Percentiles rank a stretch among this genome's conserved stretches.
These are phyloP conservation scores for Pseudomyrmex gracilis DNA, from an alignment of 1,140 invertebrate species.

Conservation along the genomic window DNA sequence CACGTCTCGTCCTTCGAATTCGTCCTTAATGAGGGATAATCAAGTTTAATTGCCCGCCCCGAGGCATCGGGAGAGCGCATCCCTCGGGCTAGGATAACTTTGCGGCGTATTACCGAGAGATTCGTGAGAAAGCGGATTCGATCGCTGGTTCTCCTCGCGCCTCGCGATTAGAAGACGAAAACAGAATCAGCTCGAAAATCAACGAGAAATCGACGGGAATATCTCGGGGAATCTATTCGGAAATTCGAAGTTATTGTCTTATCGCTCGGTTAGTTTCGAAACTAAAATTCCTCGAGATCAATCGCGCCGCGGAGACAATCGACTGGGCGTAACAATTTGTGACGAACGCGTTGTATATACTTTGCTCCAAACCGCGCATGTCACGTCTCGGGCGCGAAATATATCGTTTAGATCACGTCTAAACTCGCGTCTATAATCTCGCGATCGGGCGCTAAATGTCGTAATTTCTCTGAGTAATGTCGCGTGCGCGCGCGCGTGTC, in stretches of 20 bases:
- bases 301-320: neutral
- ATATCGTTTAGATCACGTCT: neutral
- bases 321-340: neutral
- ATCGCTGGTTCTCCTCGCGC: conserved; percentile 27
- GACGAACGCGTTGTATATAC: neutral
- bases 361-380: conserved; percentile 29
- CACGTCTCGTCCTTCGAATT: conserved; percentile 75
- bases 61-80: conserved; percentile 67
- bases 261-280: neutral
- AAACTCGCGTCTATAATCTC: too few species aligned
- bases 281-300: neutral
- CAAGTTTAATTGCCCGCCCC: conserved; percentile 80
- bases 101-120: conserved; percentile 54
- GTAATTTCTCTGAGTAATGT: conserved; percentile 50
- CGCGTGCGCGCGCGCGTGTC: conserved; percentile 22
- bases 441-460: conserved; percentile 6
- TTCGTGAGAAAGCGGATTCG: conserved; percentile 65
- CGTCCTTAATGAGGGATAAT: conserved; percentile 83
- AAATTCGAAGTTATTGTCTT: neutral
- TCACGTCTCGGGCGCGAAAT: conserved; percentile 12
- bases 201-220: conserved; percentile 32
- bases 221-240: neutral
- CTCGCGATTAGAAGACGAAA: conserved; percentile 59
- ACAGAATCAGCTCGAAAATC: neutral
- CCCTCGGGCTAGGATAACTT: conserved; percentile 62